phyloP scores from a whole-genome alignment of 2,797 vertebrate species.

The Amblyopsis hoosieri region DNA sequence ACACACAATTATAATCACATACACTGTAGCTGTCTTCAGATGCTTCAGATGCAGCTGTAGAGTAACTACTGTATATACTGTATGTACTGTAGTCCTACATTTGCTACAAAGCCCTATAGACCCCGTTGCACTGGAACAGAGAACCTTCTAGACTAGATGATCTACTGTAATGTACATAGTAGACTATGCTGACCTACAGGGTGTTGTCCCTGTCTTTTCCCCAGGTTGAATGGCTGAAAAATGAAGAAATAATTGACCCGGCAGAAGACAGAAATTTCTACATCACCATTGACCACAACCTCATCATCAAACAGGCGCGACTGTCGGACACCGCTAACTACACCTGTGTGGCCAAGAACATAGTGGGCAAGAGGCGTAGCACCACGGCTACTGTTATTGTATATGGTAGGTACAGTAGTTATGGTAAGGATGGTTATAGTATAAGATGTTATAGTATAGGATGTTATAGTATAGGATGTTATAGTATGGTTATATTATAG shows the following conservation, averaged over 20 bases:
- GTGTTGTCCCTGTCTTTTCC: slow-evolving; percentile 1
- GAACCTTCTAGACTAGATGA: no score
- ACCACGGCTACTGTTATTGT: slow-evolving; percentile 93
- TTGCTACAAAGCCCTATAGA: no score
- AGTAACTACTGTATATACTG: no score
- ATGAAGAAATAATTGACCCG: slow-evolving; percentile 92
- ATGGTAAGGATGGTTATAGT: neutral
- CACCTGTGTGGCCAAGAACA: slow-evolving; percentile 95
- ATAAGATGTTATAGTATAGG: no score
- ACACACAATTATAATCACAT: slow-evolving; percentile 7
- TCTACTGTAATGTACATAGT: no score
- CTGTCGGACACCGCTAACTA: slow-evolving; percentile 96
- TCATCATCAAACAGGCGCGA: slow-evolving; percentile 96
- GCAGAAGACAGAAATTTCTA: slow-evolving; percentile 95
- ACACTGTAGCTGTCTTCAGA: slow-evolving; percentile 4
- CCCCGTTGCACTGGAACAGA: no score
- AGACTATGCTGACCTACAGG: neutral
- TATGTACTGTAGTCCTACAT: no score
- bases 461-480: no score
- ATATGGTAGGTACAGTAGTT: slow-evolving; percentile 81
- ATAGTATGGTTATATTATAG: no score
- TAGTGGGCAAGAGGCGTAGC: slow-evolving; percentile 91
- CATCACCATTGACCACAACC: slow-evolving; percentile 95
- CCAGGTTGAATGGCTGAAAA: slow-evolving; percentile 96
- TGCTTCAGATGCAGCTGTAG: neutral